Percentiles rank a stretch among this genome's conserved stretches.
phyloP scores from a whole-genome alignment of 2,113 vertebrate species.

The Pachypanchax playfairii region DNA sequence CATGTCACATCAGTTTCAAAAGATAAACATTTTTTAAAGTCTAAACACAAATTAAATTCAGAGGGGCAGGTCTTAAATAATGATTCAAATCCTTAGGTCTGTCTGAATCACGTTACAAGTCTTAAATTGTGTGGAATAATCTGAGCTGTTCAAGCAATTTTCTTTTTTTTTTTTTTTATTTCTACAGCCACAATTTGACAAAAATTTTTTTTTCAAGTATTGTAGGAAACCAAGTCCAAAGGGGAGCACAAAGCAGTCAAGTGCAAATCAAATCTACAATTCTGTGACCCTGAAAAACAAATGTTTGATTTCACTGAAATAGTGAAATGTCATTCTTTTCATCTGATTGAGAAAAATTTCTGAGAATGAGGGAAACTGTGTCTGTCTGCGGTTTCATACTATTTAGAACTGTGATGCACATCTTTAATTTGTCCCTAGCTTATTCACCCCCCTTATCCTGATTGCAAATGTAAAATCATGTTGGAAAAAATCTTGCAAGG shows the following conservation, averaged over 20 bases:
- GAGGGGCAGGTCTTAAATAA: not conserved
- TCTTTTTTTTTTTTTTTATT: not conserved
- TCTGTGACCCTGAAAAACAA: too few species aligned
- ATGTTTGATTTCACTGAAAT: not conserved
- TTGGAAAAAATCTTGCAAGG: conserved; percentile 1
- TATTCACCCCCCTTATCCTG: not conserved
- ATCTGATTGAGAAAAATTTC: not conserved
- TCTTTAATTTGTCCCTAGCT: not conserved
- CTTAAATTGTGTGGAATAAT: not conserved
- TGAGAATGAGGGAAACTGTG: not conserved
- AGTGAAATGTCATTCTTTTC: conserved; percentile 2
- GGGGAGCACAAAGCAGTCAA: not conserved
- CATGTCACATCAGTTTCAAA: conserved; percentile 36
- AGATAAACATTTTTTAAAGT: not conserved
- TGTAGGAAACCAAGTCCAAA: not conserved
- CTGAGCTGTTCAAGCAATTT: not conserved
- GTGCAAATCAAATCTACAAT: not conserved
- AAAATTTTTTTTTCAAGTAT: not conserved
- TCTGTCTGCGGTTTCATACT: not conserved
- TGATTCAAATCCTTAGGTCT: not conserved
- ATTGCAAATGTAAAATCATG: not conserved
- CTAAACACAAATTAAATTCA: not conserved
- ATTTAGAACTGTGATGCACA: not conserved
- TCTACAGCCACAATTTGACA: not conserved
- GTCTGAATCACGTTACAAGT: not conserved